A percentile compares a stretch with the other conserved stretches of the same genome.
Evolutionary conservation across 2,797 vertebrate species (phyloP).

Genomic region (Pangasius macronema): DNA sequence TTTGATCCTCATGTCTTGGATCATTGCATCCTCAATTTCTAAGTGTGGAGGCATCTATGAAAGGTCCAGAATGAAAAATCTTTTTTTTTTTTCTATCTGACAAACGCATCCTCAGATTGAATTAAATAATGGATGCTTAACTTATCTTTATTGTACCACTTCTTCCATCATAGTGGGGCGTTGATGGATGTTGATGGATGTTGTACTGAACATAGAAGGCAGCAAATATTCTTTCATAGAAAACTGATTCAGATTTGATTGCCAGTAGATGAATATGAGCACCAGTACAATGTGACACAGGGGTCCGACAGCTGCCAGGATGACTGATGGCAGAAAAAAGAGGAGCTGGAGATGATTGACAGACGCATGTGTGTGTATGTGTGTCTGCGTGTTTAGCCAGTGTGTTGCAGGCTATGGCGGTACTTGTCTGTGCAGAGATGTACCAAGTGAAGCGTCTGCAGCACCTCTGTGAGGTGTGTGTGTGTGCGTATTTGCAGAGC

Average conservation of each 20-base stretch:
- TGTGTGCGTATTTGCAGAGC: conserved; percentile 93
- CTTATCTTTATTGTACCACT: background rate
- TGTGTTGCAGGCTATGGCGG: conserved; percentile 95
- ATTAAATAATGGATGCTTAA: background rate
- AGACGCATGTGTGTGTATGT: conserved; percentile 7
- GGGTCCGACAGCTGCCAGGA: background rate
- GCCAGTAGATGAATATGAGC: conserved; percentile 28
- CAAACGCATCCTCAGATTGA: conserved; percentile 10
- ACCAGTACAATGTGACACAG: conserved; percentile 6
- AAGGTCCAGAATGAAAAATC: background rate
- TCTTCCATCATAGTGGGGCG: conserved; percentile 1
- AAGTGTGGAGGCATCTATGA: background rate
- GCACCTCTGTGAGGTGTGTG: conserved; percentile 94
- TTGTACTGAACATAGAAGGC: conserved; percentile 30
- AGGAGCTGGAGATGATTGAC: conserved; percentile 34
- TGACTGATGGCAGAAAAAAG: conserved; percentile 25
- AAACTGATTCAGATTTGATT: conserved; percentile 37
- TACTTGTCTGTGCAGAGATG: conserved; percentile 97
- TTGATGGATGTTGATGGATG: conserved; percentile 36
- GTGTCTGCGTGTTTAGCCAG: conserved; percentile 78
- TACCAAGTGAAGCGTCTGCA: conserved; percentile 97
- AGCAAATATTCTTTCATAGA: conserved; percentile 1
- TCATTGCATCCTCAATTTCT: background rate
- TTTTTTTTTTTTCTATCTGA: background rate
- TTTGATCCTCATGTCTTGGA: background rate